phyloP scores from a whole-genome alignment of 2,888 invertebrate species.

The Argyresthia albistria region DNA sequence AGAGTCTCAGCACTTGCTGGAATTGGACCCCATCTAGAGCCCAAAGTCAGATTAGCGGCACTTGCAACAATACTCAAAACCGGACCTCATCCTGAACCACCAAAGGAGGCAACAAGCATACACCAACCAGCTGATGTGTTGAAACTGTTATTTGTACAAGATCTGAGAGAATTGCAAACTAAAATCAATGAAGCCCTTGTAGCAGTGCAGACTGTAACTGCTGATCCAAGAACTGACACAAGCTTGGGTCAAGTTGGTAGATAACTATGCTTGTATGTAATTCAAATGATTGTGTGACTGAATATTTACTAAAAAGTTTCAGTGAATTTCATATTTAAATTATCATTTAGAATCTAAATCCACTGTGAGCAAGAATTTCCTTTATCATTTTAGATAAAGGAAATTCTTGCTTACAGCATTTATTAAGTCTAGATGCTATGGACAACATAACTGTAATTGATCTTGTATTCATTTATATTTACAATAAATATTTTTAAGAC shows the following conservation, averaged over 20 bases:
- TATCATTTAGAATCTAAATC: too few species aligned
- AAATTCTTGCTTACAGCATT: too few species aligned
- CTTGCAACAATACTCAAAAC: constrained; percentile 86
- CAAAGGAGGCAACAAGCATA: constrained; percentile 37
- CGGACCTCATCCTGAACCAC: constrained; percentile 81
- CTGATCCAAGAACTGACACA: constrained; percentile 97
- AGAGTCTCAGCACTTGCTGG: constrained; percentile 78
- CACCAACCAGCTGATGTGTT: constrained; percentile 76
- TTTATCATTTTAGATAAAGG: too few species aligned
- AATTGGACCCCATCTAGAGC: constrained; percentile 56
- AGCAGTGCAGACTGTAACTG: constrained; percentile 91
- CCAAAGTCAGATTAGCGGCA: constrained; percentile 59
- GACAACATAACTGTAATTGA: not conserved
- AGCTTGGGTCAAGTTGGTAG: constrained; percentile 92
- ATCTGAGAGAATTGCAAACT: constrained; percentile 90
- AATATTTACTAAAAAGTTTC: too few species aligned
- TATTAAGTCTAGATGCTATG: too few species aligned
- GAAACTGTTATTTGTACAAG: constrained; percentile 85
- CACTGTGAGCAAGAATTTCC: too few species aligned
- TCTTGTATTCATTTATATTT: not conserved
- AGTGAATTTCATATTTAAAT: too few species aligned
- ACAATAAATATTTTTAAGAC: not conserved
- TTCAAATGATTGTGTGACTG: too few species aligned
- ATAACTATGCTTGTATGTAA: constrained; percentile 19
- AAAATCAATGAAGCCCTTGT: constrained; percentile 96